Percentiles rank a stretch among this genome's conserved stretches.
phyloP scores from a whole-genome alignment of 1,140 invertebrate species.

The Rhynchophorus ferrugineus region DNA sequence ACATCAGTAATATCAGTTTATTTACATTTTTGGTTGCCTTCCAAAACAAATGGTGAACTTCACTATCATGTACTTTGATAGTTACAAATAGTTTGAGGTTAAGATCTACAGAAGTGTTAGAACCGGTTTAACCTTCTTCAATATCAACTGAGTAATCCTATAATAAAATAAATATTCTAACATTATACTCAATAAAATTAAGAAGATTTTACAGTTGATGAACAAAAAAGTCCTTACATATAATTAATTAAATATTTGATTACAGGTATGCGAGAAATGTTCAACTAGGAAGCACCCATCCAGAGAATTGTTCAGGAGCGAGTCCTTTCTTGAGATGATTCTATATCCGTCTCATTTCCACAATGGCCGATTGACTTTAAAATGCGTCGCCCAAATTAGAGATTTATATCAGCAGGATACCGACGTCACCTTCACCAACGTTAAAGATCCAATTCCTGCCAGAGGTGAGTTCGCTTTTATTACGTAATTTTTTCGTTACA shows the following conservation, averaged over 20 bases:
- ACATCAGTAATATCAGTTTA: too few species aligned
- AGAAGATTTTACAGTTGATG: too few species aligned
- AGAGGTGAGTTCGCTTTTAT: conserved; percentile 45
- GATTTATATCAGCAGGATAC: conserved; percentile 48
- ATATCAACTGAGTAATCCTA: too few species aligned
- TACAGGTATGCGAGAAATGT: conserved; percentile 43
- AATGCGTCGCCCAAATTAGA: conserved; percentile 48
- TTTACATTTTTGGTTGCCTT: too few species aligned
- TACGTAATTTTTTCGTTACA: background rate
- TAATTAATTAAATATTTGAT: conserved; percentile 8
- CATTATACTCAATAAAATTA: too few species aligned
- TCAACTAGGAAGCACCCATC: conserved; percentile 24
- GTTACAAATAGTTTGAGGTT: too few species aligned
- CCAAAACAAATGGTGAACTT: too few species aligned
- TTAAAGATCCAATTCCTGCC: conserved; percentile 50
- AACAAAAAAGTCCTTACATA: too few species aligned
- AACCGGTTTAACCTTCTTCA: too few species aligned
- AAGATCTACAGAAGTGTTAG: too few species aligned
- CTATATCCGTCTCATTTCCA: conserved; percentile 39
- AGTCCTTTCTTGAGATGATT: conserved; percentile 34
- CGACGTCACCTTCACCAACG: conserved; percentile 46
- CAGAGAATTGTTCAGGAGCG: conserved; percentile 36
- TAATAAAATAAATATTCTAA: too few species aligned
- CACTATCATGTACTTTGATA: too few species aligned
- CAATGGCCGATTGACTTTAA: conserved; percentile 43